A percentile compares a stretch with the other conserved stretches of the same genome.
Conservation (phyloP, 1,140 invertebrate genomes). For the Rhopalosiphum maidis region DNA sequence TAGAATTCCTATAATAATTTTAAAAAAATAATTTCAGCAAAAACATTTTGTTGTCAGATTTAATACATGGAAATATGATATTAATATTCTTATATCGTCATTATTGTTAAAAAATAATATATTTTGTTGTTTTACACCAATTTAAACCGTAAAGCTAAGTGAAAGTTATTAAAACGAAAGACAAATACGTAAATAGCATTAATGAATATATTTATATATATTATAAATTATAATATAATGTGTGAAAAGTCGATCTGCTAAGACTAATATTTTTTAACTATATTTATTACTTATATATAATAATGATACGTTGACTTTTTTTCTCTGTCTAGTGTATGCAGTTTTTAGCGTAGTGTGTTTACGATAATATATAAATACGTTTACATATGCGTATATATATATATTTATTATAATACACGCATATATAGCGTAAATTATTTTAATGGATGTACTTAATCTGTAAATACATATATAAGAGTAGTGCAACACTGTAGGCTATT, state of each 20-base stretch:
- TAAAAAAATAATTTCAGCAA: neutral
- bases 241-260: constrained; percentile 47
- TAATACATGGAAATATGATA: constrained; percentile 14
- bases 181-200: constrained; percentile 53
- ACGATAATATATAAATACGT: neutral
- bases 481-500: constrained; percentile 43
- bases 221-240: constrained; percentile 24
- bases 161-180: constrained; percentile 42
- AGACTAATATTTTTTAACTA: constrained; percentile 53
- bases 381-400: constrained; percentile 19
- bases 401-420: neutral
- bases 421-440: constrained; percentile 45
- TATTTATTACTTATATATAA: constrained; percentile 37
- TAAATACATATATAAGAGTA: constrained; percentile 50
- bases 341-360: constrained; percentile 43
- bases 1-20: constrained; percentile 19
- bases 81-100: constrained; percentile 29
- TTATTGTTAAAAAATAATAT: constrained; percentile 37
- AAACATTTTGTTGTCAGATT: constrained; percentile 18
- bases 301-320: constrained; percentile 46
- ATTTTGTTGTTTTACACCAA: constrained; percentile 35
- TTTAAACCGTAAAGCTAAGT: constrained; percentile 36
- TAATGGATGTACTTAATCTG: constrained; percentile 42
- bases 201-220: constrained; percentile 18
- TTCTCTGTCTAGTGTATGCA: constrained; percentile 43